A percentile compares a stretch with the other conserved stretches of the same genome.
phyloP scores from a whole-genome alignment of 2,888 invertebrate species.

The Julus scandinavius region DNA sequence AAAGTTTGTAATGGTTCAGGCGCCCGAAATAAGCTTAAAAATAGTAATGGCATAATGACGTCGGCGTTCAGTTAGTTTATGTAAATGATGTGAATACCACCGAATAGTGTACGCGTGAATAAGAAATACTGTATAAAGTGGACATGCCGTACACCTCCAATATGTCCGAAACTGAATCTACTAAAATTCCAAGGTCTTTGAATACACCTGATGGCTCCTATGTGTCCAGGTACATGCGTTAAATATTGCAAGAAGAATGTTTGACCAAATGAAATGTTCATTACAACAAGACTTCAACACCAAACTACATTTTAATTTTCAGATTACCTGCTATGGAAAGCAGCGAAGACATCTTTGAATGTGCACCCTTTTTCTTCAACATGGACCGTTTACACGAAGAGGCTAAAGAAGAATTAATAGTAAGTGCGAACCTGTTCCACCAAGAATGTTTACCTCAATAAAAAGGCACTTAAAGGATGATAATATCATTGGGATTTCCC shows the following conservation, averaged over 20 bases:
- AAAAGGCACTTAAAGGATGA: no score
- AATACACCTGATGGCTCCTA: neutral
- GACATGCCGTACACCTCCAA: neutral
- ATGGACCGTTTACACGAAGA: neutral
- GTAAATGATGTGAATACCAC: no score
- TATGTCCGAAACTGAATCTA: neutral
- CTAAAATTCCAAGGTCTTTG: neutral
- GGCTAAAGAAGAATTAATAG: neutral
- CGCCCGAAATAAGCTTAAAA: neutral
- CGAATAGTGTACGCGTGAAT: neutral
- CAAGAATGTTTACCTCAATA: neutral
- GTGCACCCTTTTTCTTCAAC: slow-evolving; percentile 46
- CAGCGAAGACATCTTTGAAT: slow-evolving; percentile 45
- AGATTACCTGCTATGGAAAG: slow-evolving; percentile 41
- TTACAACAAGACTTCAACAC: neutral
- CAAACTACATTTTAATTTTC: neutral
- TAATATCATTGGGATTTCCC: no score
- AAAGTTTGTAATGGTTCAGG: neutral
- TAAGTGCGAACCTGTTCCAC: neutral
- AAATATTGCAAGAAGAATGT: neutral
- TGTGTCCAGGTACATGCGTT: neutral
- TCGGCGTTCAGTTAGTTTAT: neutral
- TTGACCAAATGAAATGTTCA: no score
- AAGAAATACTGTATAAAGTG: neutral
- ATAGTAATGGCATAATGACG: neutral